phyloP scores from a whole-genome alignment of 2,113 vertebrate species.

The Uria lomvia region DNA sequence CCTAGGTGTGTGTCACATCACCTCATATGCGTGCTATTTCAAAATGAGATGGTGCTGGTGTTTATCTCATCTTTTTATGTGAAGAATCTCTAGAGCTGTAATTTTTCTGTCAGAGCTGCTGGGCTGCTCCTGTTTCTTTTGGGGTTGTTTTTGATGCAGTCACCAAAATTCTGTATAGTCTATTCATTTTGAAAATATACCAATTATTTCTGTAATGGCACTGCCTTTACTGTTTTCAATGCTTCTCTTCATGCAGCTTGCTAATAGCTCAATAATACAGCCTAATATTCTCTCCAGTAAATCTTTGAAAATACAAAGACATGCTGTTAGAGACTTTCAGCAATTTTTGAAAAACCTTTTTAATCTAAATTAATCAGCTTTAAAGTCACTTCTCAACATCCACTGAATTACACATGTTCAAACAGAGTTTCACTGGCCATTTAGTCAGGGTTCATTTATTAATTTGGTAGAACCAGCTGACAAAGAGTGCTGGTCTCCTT shows the following conservation, averaged over 20 bases:
- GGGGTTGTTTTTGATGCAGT: neutral
- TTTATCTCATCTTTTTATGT: neutral
- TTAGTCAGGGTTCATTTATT: neutral
- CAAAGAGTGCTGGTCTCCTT: neutral
- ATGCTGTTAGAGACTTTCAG: neutral
- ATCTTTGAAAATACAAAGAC: neutral
- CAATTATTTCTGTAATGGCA: neutral
- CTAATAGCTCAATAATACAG: neutral
- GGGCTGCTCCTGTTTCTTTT: neutral
- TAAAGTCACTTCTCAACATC: neutral
- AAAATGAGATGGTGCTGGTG: neutral
- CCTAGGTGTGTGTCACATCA: neutral
- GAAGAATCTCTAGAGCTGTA: neutral
- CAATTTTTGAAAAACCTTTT: neutral
- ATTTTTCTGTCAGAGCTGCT: conserved; percentile 14
- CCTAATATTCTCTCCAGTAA: neutral
- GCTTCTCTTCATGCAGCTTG: neutral
- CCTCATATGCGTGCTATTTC: neutral
- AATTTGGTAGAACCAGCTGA: neutral
- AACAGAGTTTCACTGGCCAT: neutral
- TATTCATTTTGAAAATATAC: neutral
- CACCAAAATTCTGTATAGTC: neutral
- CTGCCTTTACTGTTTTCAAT: neutral
- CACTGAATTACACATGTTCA: neutral
- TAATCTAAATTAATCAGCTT: neutral